These are phyloP conservation scores for Heliothis peltigera DNA, from an alignment of 2,888 invertebrate genomes.

Conservation along the genomic window DNA sequence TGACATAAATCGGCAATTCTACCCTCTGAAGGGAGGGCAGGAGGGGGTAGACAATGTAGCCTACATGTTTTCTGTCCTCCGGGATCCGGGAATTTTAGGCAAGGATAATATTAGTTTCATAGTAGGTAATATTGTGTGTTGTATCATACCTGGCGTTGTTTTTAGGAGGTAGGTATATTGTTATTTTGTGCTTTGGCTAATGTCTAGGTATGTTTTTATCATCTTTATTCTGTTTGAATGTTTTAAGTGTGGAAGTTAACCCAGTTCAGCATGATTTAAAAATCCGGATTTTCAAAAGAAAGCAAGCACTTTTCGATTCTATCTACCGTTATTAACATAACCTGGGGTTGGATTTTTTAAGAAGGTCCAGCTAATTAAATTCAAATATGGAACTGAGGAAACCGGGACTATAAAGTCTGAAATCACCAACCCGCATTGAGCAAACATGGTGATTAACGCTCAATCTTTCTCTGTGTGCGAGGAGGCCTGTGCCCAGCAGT, in stretches of 20 bases:
- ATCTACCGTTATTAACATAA: no score
- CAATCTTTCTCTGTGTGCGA: no score
- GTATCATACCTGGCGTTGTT: conserved; percentile 3
- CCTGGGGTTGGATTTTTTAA: no score
- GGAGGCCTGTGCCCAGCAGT: no score
- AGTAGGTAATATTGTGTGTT: conserved; percentile 5
- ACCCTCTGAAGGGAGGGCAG: conserved; percentile 26
- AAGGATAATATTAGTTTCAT: conserved; percentile 44
- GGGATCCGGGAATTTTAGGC: conserved; percentile 36
- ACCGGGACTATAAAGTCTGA: no score
- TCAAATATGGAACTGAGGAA: no score
- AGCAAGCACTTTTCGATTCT: no score
- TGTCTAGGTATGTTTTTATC: neutral
- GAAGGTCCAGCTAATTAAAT: no score
- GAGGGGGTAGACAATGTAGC: conserved; percentile 58
- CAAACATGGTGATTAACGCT: no score
- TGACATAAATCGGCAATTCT: conserved; percentile 62
- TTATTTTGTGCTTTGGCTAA: conserved; percentile 1
- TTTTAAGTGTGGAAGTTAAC: neutral
- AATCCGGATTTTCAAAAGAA: no score
- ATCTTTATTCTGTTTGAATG: neutral
- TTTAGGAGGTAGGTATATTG: neutral
- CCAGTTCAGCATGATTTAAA: no score
- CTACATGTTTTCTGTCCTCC: conserved; percentile 49
- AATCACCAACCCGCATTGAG: no score